phyloP scores from a whole-genome alignment of 1,140 invertebrate species.

The Ectropis grisescens region DNA sequence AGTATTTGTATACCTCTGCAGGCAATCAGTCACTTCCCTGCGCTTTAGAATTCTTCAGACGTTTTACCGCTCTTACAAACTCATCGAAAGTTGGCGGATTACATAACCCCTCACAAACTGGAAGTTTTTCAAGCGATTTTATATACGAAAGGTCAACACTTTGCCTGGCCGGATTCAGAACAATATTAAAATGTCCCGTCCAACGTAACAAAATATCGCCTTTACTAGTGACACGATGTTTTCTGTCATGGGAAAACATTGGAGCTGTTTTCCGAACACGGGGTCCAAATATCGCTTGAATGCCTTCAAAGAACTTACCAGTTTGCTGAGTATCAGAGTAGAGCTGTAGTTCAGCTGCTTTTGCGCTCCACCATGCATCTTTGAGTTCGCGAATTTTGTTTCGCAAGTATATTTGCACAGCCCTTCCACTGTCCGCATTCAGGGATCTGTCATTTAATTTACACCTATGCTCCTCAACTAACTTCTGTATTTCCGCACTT shows the following conservation, averaged over 20 bases:
- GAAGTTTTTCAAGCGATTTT: conserved; percentile 3
- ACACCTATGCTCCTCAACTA: conserved; percentile 7
- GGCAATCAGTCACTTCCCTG: conserved; percentile 9
- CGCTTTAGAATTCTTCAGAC: conserved; percentile 10
- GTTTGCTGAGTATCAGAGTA: conserved; percentile 14
- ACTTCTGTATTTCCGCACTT: conserved; percentile 3
- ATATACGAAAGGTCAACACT: conserved; percentile 7
- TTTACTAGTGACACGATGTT: conserved; percentile 5
- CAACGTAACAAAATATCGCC: conserved; percentile 5
- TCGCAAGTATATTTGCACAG: conserved; percentile 4
- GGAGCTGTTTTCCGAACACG: conserved; percentile 8
- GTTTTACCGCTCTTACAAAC: conserved; percentile 4
- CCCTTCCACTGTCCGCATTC: conserved; percentile 1
- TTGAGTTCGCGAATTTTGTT: conserved; percentile 11
- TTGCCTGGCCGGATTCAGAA: conserved; percentile 10
- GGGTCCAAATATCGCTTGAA: too few relatives aligned
- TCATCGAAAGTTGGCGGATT: conserved; percentile 8
- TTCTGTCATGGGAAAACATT: conserved; percentile 8
- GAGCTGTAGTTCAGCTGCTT: conserved; percentile 11
- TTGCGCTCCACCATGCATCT: conserved; percentile 11
- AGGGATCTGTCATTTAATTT: neutral
- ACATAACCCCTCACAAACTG: conserved; percentile 5
- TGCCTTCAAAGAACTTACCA: too few relatives aligned
- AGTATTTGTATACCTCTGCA: conserved; percentile 13
- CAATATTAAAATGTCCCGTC: conserved; percentile 13